Conservation (phyloP, 2,797 vertebrate species). For the Emydoidea blandingii region DNA sequence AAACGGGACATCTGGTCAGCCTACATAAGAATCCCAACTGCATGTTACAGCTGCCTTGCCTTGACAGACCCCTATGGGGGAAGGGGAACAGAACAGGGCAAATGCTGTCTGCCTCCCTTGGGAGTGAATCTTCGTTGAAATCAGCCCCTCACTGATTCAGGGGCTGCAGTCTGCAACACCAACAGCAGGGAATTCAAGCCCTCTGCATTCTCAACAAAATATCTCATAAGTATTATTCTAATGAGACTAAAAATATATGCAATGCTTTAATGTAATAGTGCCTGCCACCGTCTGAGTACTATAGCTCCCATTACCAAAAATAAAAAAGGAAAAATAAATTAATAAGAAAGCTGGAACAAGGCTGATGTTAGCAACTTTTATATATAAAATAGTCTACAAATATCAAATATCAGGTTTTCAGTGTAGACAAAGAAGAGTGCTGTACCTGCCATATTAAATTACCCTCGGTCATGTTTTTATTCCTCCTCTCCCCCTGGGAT, state of each 20-base stretch:
- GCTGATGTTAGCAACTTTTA: slow-evolving; percentile 68
- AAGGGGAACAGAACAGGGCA: background rate
- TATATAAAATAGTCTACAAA: slow-evolving; percentile 74
- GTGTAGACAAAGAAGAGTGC: slow-evolving; percentile 70
- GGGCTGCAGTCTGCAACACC: background rate
- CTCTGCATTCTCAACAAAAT: background rate
- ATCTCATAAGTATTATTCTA: background rate
- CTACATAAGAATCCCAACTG: background rate
- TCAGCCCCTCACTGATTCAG: background rate
- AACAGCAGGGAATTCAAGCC: background rate
- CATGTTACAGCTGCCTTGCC: background rate
- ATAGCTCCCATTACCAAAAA: slow-evolving; percentile 57
- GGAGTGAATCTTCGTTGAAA: accelerated
- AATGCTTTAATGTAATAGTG: slow-evolving; percentile 62
- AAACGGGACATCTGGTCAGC: too few species aligned
- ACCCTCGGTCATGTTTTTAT: slow-evolving; percentile 81
- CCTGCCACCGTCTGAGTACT: slow-evolving; percentile 31
- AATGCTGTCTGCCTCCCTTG: background rate
- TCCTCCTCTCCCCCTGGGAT: slow-evolving; percentile 74
- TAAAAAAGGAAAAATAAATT: slow-evolving; percentile 61
- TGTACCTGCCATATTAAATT: slow-evolving; percentile 83
- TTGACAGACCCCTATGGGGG: background rate
- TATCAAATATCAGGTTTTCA: slow-evolving; percentile 79
- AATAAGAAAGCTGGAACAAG: slow-evolving; percentile 64
- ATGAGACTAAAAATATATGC: slow-evolving; percentile 42